Evolutionary conservation across 2,888 invertebrate genomes (phyloP).

Genomic region (Hecatera dysodea): DNA sequence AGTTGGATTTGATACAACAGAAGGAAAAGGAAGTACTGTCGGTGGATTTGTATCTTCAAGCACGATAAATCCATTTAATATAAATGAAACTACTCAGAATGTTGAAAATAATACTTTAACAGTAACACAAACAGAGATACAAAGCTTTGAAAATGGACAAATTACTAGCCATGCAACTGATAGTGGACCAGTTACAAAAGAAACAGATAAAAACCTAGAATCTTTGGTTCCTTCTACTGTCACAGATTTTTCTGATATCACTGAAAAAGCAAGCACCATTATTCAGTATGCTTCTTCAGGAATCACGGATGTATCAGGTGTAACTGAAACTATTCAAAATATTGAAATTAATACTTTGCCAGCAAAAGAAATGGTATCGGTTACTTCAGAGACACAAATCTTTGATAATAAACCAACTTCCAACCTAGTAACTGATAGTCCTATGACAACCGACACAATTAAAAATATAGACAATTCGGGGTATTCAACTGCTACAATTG

Average conservation of each 20-base stretch:
- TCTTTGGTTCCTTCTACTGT: neutral
- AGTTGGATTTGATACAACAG: conserved; percentile 9
- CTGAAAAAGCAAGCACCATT: neutral
- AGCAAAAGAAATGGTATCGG: no score
- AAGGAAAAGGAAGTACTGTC: conserved; percentile 5
- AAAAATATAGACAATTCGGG: neutral
- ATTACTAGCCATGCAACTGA: neutral
- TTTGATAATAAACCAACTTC: neutral
- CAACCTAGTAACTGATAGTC: neutral
- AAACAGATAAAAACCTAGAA: no score
- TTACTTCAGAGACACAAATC: neutral
- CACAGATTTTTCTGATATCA: no score
- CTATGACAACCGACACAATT: neutral
- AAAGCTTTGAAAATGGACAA: neutral
- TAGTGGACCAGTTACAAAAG: conserved; percentile 3
- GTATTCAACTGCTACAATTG: neutral
- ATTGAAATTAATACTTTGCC: no score
- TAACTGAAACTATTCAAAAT: neutral
- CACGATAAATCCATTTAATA: neutral
- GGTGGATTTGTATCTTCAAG: neutral
- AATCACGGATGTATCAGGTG: neutral
- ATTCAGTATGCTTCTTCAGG: neutral
- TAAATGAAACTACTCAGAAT: neutral
- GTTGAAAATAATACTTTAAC: neutral
- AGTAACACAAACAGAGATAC: neutral